phyloP scores from a whole-genome alignment of 35 echinoderm and acorn worm genomes.

The Patiria miniata region DNA sequence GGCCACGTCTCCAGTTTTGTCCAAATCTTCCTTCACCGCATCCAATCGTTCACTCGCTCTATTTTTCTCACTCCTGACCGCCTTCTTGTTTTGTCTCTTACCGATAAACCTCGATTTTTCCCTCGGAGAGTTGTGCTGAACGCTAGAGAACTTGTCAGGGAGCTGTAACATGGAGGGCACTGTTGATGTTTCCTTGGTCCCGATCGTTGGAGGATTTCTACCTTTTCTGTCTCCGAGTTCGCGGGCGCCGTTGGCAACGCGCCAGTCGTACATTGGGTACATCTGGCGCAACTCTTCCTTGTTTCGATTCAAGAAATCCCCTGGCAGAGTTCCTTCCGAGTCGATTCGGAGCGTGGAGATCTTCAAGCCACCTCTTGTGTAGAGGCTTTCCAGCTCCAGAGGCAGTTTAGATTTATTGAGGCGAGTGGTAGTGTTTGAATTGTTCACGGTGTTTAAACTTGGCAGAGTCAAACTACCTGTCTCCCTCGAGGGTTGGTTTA shows the following conservation, averaged over 20 bases:
- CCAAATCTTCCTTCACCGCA: background rate
- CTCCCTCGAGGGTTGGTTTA: conserved; percentile 1
- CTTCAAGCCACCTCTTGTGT: conserved; percentile 45
- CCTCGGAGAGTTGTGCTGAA: background rate
- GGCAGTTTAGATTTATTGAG: conserved; percentile 34
- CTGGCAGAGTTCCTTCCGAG: conserved; percentile 47
- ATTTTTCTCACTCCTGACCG: background rate
- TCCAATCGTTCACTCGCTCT: background rate
- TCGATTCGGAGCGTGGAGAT: conserved; percentile 59
- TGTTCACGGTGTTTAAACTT: background rate
- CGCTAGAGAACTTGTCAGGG: background rate
- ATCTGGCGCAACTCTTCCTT: conserved; percentile 58
- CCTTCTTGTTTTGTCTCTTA: background rate
- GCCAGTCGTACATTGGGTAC: conserved; percentile 84
- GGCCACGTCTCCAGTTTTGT: background rate
- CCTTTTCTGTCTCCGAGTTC: background rate
- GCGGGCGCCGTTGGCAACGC: background rate
- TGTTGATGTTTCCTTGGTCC: background rate
- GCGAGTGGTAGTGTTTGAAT: background rate
- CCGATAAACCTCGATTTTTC: background rate
- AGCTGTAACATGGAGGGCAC: background rate
- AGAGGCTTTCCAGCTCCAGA: conserved; percentile 56
- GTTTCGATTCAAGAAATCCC: conserved; percentile 58
- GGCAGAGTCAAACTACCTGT: background rate
- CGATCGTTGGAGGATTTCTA: background rate